Evolutionary conservation across 2,888 invertebrate genomes (phyloP), one percentile per base, ranked within the genome.

Genomic region (Dryococelus australis): DNA sequence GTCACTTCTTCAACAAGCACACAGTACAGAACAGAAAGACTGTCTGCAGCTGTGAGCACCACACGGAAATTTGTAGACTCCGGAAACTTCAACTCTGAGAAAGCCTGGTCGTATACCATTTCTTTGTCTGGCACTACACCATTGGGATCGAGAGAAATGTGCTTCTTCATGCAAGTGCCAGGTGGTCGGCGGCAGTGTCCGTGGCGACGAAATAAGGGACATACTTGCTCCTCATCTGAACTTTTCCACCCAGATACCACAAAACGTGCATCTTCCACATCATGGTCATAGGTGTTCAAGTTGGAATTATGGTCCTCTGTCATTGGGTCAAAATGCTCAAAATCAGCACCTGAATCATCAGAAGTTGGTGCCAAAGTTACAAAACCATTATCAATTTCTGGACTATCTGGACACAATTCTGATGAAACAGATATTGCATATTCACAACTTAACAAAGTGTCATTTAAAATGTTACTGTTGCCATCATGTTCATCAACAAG

Each of bases 221-320:
- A 88, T n/a, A 88, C 43, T 26, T 86, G 47, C 8, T 27, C 28
- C 51, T 88, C 88, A 43, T 88, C 88, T n/a, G 81, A 27, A n/a
- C 87, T 84, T 20, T 43, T 85, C 81, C 87, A 88, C 0, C 88
- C 88, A n/a, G 87, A 80, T 5, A 88, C 88, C n/a, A 80, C 86
- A 51, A 87, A 79, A n/a, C 86, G 78, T 0, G 86, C 84, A 51
- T 88, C 86, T 84, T 88, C 88, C 35, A 87, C 88, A 80, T 88
- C 87, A n/a, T 84, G 65, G 16, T 88, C 80, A 10, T 65, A 28
- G 13, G 28, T 81, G 35, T 85, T 84, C 8, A 10, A 28, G n/a
- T 43, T 43, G 10, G 79, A n/a, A 43, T 86, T 81, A 47, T 80
- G 86, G 28, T 87, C 88, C 20, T 88, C 88, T 0, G 78, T 24